Conservation (phyloP, 2,797 vertebrate genomes). For the Hybognathus amarus region DNA sequence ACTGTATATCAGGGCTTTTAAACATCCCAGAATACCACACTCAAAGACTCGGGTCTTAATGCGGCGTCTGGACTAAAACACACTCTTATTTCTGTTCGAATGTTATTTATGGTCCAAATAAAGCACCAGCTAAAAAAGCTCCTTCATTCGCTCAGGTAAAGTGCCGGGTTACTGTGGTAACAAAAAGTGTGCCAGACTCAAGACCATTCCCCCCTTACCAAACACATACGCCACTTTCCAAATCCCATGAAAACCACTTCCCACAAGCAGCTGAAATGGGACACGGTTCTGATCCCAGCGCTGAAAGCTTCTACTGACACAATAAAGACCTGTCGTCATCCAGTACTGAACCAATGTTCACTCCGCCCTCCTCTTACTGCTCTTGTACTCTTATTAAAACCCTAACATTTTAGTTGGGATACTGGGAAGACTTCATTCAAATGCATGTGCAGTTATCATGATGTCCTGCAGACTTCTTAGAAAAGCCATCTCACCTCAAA, state of each 20-base stretch:
- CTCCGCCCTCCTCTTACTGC: conserved; percentile 36
- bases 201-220: conserved; percentile 59
- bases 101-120: conserved; percentile 74
- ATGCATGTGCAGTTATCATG: not conserved
- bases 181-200: conserved; percentile 72
- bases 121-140: conserved; percentile 74
- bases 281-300: conserved; percentile 70
- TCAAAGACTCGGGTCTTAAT: not conserved
- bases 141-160: conserved; percentile 73
- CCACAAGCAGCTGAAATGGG: conserved; percentile 67
- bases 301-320: conserved; percentile 64
- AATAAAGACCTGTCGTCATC: conserved; percentile 68
- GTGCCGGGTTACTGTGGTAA: conserved; percentile 75
- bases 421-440: not conserved
- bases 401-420: not conserved
- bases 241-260: conserved; percentile 67
- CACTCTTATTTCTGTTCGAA: conserved; percentile 60
- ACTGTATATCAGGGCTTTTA: not conserved
- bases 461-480: not conserved
- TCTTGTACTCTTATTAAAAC: not conserved
- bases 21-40: not conserved
- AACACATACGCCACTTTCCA: conserved; percentile 32
- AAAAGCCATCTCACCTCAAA: not conserved
- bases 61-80: not conserved
- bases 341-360: conserved; percentile 47